A percentile compares a stretch with the other conserved stretches of the same genome.
Conservation (phyloP, 2,113 vertebrate species). For the Cyprinodon brontotheroides region DNA sequence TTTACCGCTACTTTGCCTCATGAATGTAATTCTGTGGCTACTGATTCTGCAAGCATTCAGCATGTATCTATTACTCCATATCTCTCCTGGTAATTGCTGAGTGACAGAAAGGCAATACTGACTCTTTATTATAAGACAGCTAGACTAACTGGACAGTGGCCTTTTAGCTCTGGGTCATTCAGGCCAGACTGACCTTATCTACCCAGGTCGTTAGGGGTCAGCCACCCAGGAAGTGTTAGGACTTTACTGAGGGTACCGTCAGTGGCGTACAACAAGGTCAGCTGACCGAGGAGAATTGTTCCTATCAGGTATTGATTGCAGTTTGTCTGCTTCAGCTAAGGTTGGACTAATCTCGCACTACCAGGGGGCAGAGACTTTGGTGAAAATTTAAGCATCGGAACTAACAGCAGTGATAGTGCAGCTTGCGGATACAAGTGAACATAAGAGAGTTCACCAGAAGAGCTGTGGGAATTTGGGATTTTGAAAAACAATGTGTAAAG, state of each 20-base stretch:
- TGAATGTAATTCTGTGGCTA: constrained; percentile 78
- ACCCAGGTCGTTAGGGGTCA: constrained; percentile 85
- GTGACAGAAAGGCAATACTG: constrained; percentile 97
- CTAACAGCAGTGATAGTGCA: constrained; percentile 47
- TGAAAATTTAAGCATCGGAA: constrained; percentile 63
- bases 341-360: constrained; percentile 62
- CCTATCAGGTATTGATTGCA: constrained; percentile 76
- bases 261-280: constrained; percentile 62
- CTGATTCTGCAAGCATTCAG: constrained; percentile 84
- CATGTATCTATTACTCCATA: constrained; percentile 78
- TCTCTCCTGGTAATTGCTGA: constrained; percentile 82
- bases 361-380: constrained; percentile 55
- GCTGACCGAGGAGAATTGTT: constrained; percentile 58
- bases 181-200: constrained; percentile 85
- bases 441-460: constrained; percentile 27
- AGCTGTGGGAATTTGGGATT: constrained; percentile 40
- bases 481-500: constrained; percentile 27
- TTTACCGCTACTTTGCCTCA: constrained; percentile 68
- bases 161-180: constrained; percentile 74
- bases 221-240: constrained; percentile 82
- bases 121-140: constrained; percentile 91
- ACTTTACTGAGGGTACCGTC: constrained; percentile 56
- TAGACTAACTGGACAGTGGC: constrained; percentile 82
- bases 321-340: constrained; percentile 69
- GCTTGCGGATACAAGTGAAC: constrained; percentile 42